A percentile compares a stretch with the other conserved stretches of the same genome.
Conservation (phyloP, 2,113 vertebrate species). For the Nycticryphes semicollaris region DNA sequence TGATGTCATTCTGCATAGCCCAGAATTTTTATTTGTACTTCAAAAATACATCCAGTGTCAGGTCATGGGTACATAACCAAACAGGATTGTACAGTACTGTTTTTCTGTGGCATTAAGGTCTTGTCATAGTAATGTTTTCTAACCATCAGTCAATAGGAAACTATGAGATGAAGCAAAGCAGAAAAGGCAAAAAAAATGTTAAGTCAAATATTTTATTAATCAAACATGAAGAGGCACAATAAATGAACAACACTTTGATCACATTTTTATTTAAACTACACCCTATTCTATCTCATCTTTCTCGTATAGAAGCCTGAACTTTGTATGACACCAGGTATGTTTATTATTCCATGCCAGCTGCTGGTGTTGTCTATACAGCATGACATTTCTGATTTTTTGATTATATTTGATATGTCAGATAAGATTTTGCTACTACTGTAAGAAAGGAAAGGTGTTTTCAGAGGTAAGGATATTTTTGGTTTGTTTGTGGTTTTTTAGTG, state of each 20-base stretch:
- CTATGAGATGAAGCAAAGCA: neutral
- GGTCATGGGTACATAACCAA: neutral
- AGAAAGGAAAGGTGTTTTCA: neutral
- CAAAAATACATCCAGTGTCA: neutral
- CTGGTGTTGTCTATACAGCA: neutral
- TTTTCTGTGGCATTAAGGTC: neutral
- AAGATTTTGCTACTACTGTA: neutral
- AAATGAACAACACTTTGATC: neutral
- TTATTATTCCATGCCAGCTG: neutral
- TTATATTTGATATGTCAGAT: neutral
- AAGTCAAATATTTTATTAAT: neutral
- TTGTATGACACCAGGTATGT: neutral
- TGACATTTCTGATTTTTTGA: neutral
- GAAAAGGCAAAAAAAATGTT: neutral
- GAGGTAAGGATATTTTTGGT: neutral
- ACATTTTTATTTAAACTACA: neutral
- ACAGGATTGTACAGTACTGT: accelerated
- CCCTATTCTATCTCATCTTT: neutral
- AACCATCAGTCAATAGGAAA: neutral
- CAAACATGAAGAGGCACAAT: neutral
- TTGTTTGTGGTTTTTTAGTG: neutral
- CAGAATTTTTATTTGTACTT: neutral
- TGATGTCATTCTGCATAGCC: neutral
- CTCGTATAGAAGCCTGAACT: neutral
- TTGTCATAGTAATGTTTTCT: neutral